A percentile compares a stretch with the other conserved stretches of the same genome.
phyloP scores from a whole-genome alignment of 1,140 invertebrate species.

The Mizuhopecten yessoensis region DNA sequence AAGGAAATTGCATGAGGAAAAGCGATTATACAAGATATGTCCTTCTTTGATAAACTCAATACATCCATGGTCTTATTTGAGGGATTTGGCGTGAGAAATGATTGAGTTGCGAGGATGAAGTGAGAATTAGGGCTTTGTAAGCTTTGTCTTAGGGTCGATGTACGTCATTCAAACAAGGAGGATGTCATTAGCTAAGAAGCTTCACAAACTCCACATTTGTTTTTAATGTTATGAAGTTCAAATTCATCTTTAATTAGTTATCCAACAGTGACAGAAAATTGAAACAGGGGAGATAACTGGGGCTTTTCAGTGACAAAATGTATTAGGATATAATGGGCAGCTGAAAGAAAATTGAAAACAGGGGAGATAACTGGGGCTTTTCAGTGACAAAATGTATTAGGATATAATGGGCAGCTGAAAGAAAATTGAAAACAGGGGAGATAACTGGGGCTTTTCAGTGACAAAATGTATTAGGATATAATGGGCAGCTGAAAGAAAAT shows the following conservation, averaged over 20 bases:
- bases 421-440: background rate
- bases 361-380: slow-evolving; percentile 10
- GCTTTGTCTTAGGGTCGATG: background rate
- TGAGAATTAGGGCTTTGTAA: background rate
- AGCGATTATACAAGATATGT: slow-evolving; percentile 2
- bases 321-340: too few relatives aligned
- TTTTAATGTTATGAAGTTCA: background rate
- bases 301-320: background rate
- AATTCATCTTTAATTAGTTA: background rate
- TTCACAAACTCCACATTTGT: background rate
- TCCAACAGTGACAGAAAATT: background rate
- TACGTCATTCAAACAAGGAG: background rate
- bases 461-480: background rate
- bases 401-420: too few relatives aligned
- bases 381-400: background rate
- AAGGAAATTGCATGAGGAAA: slow-evolving; percentile 30
- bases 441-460: background rate
- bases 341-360: background rate
- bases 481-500: too few relatives aligned
- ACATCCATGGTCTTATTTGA: background rate
- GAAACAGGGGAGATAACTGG: slow-evolving; percentile 4
- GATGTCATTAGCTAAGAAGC: background rate
- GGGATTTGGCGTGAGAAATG: slow-evolving; percentile 21
- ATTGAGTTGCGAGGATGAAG: background rate
- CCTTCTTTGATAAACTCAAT: slow-evolving; percentile 25